phyloP scores from a whole-genome alignment of 2,113 vertebrate genomes.

The Melanotaenia duboulayi region DNA sequence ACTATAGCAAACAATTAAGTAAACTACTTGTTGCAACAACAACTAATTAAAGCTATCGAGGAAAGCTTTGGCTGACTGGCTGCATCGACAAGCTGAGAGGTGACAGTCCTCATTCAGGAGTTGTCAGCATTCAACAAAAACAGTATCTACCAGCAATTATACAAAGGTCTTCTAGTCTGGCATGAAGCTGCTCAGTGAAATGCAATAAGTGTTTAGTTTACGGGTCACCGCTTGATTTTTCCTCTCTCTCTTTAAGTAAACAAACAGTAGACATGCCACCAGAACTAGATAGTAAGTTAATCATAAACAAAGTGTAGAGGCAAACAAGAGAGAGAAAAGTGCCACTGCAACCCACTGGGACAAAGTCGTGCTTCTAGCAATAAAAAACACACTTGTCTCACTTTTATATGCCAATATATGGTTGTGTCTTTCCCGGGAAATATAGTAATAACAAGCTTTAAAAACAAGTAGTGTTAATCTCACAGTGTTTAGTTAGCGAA shows the following conservation, averaged over 20 bases:
- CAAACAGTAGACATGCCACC: constrained; percentile 13
- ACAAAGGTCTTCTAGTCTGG: background rate
- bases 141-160: background rate
- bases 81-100: constrained; percentile 3
- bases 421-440: constrained; percentile 14
- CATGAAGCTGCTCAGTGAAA: constrained; percentile 13
- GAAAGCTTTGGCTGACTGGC: constrained; percentile 11
- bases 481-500: constrained; percentile 19
- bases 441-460: constrained; percentile 40
- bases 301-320: constrained; percentile 40
- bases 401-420: constrained; percentile 26
- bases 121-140: constrained; percentile 28
- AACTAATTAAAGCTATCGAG: constrained; percentile 14
- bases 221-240: constrained; percentile 1
- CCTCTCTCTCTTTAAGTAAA: no score
- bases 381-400: constrained; percentile 30
- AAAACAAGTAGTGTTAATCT: constrained; percentile 28
- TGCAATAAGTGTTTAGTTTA: constrained; percentile 28
- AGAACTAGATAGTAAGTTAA: constrained; percentile 41
- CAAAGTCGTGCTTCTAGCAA: constrained; percentile 8
- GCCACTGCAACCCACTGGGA: constrained; percentile 16
- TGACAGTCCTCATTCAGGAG: constrained; percentile 23
- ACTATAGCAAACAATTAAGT: constrained; percentile 6
- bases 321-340: constrained; percentile 38
- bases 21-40: constrained; percentile 4